These are phyloP conservation scores for Trichogramma evanescens DNA, from an alignment of 2,888 invertebrate genomes.

Conservation along the genomic window DNA sequence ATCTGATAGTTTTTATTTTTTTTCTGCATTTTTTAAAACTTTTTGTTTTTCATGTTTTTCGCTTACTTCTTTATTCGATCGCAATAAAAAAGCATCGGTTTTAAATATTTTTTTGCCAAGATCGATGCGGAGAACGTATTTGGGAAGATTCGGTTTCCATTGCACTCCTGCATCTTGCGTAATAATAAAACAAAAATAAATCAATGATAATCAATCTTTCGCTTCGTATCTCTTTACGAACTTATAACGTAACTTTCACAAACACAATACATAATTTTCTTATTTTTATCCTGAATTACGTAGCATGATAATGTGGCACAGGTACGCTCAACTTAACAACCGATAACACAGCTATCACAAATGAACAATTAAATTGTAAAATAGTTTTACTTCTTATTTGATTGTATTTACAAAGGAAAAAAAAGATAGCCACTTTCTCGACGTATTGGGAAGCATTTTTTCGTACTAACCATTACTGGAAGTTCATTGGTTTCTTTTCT, in stretches of 20 bases:
- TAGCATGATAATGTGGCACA: conserved; percentile 26
- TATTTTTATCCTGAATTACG: background rate
- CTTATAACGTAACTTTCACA: too few relatives aligned
- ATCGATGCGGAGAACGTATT: background rate
- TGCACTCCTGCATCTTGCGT: background rate
- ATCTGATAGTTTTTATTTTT: conserved; percentile 14
- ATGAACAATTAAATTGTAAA: conserved; percentile 12
- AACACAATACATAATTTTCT: too few relatives aligned
- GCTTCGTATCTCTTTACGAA: background rate
- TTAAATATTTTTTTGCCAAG: conserved; percentile 4
- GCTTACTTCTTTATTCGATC: conserved; percentile 5
- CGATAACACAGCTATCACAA: conserved; percentile 32
- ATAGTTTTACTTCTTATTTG: background rate
- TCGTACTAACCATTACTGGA: background rate
- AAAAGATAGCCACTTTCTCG: too few relatives aligned
- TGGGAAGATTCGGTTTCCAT: too few relatives aligned
- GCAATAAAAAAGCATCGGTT: background rate
- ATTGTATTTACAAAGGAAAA: conserved; percentile 17
- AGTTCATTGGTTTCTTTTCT: background rate
- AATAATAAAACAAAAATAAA: background rate
- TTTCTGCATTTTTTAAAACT: background rate
- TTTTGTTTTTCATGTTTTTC: background rate
- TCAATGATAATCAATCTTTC: conserved; percentile 5
- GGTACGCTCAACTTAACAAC: conserved; percentile 31
- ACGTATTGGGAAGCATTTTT: background rate